Evolutionary conservation across 2,888 invertebrate species (phyloP).

Genomic region (Heteropelma amictum): DNA sequence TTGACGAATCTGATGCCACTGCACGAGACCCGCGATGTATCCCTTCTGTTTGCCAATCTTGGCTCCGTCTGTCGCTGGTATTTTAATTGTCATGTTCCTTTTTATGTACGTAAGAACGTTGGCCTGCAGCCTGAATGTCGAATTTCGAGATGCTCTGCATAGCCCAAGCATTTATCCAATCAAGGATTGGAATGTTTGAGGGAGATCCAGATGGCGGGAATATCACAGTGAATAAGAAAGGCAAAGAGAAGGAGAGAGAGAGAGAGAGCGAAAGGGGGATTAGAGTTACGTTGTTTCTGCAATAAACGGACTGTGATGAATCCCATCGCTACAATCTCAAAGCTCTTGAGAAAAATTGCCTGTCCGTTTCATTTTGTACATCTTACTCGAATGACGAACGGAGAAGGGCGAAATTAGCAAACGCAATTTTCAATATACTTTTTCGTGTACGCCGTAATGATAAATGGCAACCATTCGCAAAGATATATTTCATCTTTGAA

Average conservation of each 20-base stretch:
- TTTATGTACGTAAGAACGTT: slow-evolving; percentile 45
- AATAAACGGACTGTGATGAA: slow-evolving; percentile 55
- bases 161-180: slow-evolving; percentile 57
- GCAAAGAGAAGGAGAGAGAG: slow-evolving; percentile 4
- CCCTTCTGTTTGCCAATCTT: slow-evolving; percentile 5
- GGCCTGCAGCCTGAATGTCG: slow-evolving; percentile 47
- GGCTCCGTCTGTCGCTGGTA: slow-evolving; percentile 42
- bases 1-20: slow-evolving; percentile 55
- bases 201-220: slow-evolving; percentile 48
- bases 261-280: not conserved
- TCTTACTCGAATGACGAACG: not conserved
- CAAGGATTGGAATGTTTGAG: slow-evolving; percentile 51
- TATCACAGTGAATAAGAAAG: slow-evolving; percentile 35
- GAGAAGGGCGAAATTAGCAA: not conserved
- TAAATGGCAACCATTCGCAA: slow-evolving; percentile 31
- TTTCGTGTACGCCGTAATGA: slow-evolving; percentile 9
- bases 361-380: not conserved
- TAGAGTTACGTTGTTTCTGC: slow-evolving; percentile 48
- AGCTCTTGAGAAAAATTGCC: slow-evolving; percentile 47
- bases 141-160: slow-evolving; percentile 58
- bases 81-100: slow-evolving; percentile 58
- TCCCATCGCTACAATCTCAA: slow-evolving; percentile 48
- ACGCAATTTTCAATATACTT: slow-evolving; percentile 32
- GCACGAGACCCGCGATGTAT: slow-evolving; percentile 26
- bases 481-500: slow-evolving; percentile 20